Evolutionary conservation across 2,113 vertebrate species (phyloP).

Genomic region (Seriola aureovittata): DNA sequence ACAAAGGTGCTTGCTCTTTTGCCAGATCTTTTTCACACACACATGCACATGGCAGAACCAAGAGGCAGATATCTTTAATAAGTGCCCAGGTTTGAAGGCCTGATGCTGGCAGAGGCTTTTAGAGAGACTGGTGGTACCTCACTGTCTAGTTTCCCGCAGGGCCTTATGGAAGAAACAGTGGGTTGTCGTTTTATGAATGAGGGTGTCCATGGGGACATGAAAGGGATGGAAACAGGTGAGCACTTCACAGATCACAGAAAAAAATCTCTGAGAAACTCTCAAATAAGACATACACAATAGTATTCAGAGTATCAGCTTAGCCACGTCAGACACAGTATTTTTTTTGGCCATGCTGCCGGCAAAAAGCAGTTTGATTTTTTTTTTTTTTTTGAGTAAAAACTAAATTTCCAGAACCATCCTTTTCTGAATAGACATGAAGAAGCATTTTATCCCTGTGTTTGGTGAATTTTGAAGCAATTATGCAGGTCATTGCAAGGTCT

Average conservation of each 20-base stretch:
- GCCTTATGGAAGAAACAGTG: conserved; percentile 52
- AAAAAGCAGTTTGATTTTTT: no score
- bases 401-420: no score
- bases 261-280: conserved; percentile 25
- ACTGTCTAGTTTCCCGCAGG: conserved; percentile 39
- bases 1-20: conserved; percentile 36
- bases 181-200: conserved; percentile 50
- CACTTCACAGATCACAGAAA: conserved; percentile 9
- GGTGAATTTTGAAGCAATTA: no score
- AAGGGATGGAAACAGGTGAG: conserved; percentile 51
- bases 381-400: no score
- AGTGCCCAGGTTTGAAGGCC: conserved; percentile 43
- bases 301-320: conserved; percentile 31
- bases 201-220: conserved; percentile 28
- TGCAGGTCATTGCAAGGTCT: no score
- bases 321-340: neutral
- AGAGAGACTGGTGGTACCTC: conserved; percentile 16
- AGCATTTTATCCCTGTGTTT: no score
- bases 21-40: conserved; percentile 56
- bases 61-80: conserved; percentile 52
- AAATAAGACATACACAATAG: conserved; percentile 13
- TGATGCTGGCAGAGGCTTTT: conserved; percentile 44
- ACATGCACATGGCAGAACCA: conserved; percentile 34
- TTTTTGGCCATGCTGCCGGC: no score
- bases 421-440: no score